These are phyloP conservation scores for Beaufortia kweichowensis DNA, from an alignment of 2,113 vertebrate species.

Conservation along the genomic window DNA sequence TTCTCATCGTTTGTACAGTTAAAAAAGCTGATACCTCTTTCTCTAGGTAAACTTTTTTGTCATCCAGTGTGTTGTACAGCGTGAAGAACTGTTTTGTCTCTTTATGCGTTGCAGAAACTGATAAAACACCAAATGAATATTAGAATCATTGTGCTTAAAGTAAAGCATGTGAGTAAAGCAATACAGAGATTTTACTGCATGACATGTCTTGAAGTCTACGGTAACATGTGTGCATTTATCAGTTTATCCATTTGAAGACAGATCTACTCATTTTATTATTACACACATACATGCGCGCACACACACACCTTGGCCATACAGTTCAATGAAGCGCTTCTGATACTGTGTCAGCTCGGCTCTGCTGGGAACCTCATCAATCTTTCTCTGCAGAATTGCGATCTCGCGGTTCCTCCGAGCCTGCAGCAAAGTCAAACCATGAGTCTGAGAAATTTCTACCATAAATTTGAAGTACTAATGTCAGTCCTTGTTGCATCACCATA, in stretches of 20 bases:
- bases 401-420: conserved; percentile 96
- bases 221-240: not conserved
- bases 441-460: not conserved
- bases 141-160: not conserved
- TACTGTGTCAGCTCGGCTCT: conserved; percentile 96
- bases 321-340: conserved; percentile 98
- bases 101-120: conserved; percentile 97
- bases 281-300: not conserved
- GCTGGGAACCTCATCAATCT: conserved; percentile 96
- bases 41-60: conserved; percentile 97
- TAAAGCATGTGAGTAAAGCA: not conserved
- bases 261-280: not conserved
- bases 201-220: not conserved
- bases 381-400: conserved; percentile 94
- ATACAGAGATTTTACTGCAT: not conserved
- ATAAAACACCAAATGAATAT: conserved; percentile 24
- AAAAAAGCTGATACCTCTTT: conserved; percentile 82
- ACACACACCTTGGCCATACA: conserved; percentile 87
- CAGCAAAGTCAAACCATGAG: conserved; percentile 29
- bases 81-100: conserved; percentile 99
- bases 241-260: too few relatives aligned
- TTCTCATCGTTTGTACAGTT: not conserved
- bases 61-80: conserved; percentile 95
- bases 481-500: conserved; percentile 75
- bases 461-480: not conserved